Evolutionary conservation across 2,888 invertebrate genomes (phyloP), one percentile per base, ranked within the genome.

Genomic region (Noctua janthe): DNA sequence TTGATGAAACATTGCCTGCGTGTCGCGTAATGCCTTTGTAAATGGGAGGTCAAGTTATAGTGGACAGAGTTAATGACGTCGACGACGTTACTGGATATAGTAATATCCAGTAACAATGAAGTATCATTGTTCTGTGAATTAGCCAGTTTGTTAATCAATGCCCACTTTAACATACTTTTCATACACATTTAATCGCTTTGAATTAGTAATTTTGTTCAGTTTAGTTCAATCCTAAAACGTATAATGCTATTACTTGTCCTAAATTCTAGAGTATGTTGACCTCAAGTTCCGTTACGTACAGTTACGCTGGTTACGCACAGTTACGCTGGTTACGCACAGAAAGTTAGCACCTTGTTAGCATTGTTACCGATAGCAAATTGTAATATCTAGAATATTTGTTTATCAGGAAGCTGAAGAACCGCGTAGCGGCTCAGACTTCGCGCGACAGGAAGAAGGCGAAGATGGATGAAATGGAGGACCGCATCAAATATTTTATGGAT

Each of bases 391-490:
- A 39, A 29, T 82, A 35, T 75, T 88, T 85, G 66, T 77, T 83
- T 84, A 71, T 69, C 70, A 99, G 99, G 94, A 99, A 99, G 96
- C 94, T 99, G 91, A 99, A 99, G 95, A 99, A 99, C 94, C 97
- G 99, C 88, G 99, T 99, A 49, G 99, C 99, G 56, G 99, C 99
- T 5, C 99, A 99, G 96, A 99, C 99, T 72, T 99, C 99, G 0
- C 98, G 99, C 77, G 99, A 99, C 95, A 97, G 99, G 70, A 99
- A 99, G 94, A 99, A 99, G 94, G 99, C 98, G 0, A 98, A 98
- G 93, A 98, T 99, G 98, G 98, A 98, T 88, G 98, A 99, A 89
- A 98, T 99, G 97, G 99, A 99, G 94, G 94, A 95, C 20, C 97
- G 98, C 64, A 97, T 98, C 10, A 96, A 97, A 84, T 95, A 97